Evolutionary conservation across 2,113 vertebrate species (phyloP), one percentile per base, ranked within the genome.

Genomic region (Bolborhynchus lineola): DNA sequence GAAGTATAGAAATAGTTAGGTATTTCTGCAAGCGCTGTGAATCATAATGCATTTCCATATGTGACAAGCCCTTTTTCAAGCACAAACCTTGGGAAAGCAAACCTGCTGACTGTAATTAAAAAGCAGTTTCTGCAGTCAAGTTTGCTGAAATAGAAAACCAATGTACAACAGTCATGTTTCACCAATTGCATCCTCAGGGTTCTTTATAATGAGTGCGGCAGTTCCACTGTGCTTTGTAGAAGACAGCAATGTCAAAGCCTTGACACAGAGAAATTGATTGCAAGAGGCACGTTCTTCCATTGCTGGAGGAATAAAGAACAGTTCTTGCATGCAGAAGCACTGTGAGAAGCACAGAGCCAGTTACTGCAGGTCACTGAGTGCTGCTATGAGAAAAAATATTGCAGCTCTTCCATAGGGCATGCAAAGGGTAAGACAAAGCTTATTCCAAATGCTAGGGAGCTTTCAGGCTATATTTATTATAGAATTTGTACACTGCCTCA

Each of bases 111-210:
- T 86, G 63, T 75, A 93, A 93, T 71, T 84, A 91, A 92, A 89
- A 91, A 82, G 57, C 37, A 86, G 57, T 8, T 95, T 86, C 55
- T 95, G 82, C 60, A 80, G 76, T 77, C 47, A 42, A 55, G 82
- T 90, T 86, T 90, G 50, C 80, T 79, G 80, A 83, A 93, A 86
- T 12, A 90, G 72, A 94, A 95, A 94, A 42, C 26, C 64, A 41
- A 41, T 8, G 72, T 86, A 41, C 69, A 81, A 78, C 46, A 86
- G 85, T 53, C 64, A 31, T 25, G 60, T 90, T 93, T 93, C 63
- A n/a, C 75, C 91, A 57, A 93, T 16, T 63, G 68, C 90, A 92
- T 93, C 92, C 93, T 94, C 87, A 76, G 89, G 94, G 82, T 77
- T 78, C 84, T 39, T 50, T 42, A 90, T 72, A 95, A 95, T 19